Conservation (phyloP, 2,113 vertebrate species). For the Alces alces region DNA sequence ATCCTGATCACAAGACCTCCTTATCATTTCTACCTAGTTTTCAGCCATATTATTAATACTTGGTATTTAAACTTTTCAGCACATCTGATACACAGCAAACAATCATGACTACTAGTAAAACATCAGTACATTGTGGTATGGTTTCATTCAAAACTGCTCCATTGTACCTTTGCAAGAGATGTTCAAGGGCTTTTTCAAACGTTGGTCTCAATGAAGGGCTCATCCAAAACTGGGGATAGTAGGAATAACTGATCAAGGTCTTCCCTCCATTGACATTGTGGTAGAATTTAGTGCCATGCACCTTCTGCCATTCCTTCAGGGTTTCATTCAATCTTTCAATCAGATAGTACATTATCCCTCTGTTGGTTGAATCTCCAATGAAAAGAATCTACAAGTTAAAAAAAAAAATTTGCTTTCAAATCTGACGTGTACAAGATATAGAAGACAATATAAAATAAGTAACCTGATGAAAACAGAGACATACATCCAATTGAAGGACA, state of each 20-base stretch:
- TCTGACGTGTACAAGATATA: background rate
- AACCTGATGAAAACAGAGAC: background rate
- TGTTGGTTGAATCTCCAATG: slow-evolving; percentile 96
- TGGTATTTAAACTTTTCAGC: slow-evolving; percentile 63
- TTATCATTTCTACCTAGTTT: slow-evolving; percentile 73
- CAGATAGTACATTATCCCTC: slow-evolving; percentile 98
- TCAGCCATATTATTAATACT: slow-evolving; percentile 13
- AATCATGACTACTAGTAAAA: slow-evolving; percentile 50
- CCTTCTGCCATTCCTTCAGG: slow-evolving; percentile 92
- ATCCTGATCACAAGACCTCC: slow-evolving; percentile 57
- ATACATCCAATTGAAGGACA: background rate
- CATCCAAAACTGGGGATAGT: slow-evolving; percentile 97
- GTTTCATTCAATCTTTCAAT: slow-evolving; percentile 93
- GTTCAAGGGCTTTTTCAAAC: slow-evolving; percentile 89
- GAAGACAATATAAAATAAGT: background rate
- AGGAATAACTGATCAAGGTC: slow-evolving; percentile 91
- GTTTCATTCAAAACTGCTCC: background rate
- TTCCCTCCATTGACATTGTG: slow-evolving; percentile 87
- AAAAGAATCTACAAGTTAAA: slow-evolving; percentile 88
- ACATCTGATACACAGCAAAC: slow-evolving; percentile 36
- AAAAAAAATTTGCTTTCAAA: slow-evolving; percentile 37
- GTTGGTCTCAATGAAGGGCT: slow-evolving; percentile 83
- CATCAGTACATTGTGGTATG: background rate
- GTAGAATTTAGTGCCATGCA: slow-evolving; percentile 89
- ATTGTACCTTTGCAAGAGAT: slow-evolving; percentile 89